These are phyloP conservation scores for Oreocharis arfaki DNA, from an alignment of 2,113 vertebrate genomes.

Conservation along the genomic window DNA sequence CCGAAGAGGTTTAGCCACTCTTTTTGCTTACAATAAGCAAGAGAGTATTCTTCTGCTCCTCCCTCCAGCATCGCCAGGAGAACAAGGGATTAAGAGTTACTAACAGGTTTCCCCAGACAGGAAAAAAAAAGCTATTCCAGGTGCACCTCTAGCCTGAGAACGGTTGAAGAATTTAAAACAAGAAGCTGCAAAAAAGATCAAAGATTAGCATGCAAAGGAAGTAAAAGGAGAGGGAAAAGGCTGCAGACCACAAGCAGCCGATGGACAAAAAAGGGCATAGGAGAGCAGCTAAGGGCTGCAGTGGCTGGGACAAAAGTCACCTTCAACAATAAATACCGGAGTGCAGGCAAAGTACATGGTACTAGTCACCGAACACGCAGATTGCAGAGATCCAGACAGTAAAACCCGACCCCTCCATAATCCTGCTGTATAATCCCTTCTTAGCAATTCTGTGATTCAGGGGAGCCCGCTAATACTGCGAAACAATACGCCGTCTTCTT, in stretches of 20 bases:
- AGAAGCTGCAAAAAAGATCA: neutral
- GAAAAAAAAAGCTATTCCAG: neutral
- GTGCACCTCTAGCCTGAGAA: neutral
- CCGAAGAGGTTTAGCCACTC: neutral
- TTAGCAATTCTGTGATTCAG: neutral
- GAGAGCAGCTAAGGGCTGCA: neutral
- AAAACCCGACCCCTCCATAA: neutral
- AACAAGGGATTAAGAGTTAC: neutral
- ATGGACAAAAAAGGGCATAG: neutral
- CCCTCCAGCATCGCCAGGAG: neutral
- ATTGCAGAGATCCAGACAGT: neutral
- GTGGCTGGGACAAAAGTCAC: slow-evolving; percentile 44
- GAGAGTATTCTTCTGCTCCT: neutral
- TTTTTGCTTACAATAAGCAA: neutral
- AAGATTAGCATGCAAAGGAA: neutral
- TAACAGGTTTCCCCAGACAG: neutral
- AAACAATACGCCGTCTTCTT: neutral
- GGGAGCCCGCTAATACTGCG: neutral
- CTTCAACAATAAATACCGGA: neutral
- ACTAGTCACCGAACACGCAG: neutral
- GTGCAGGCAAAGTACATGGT: slow-evolving; percentile 25
- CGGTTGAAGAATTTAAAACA: neutral
- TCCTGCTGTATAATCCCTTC: neutral
- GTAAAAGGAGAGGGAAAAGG: neutral
- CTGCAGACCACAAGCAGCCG: neutral